phyloP scores from a whole-genome alignment of 1,140 invertebrate species.

The Leguminivora glycinivorella region DNA sequence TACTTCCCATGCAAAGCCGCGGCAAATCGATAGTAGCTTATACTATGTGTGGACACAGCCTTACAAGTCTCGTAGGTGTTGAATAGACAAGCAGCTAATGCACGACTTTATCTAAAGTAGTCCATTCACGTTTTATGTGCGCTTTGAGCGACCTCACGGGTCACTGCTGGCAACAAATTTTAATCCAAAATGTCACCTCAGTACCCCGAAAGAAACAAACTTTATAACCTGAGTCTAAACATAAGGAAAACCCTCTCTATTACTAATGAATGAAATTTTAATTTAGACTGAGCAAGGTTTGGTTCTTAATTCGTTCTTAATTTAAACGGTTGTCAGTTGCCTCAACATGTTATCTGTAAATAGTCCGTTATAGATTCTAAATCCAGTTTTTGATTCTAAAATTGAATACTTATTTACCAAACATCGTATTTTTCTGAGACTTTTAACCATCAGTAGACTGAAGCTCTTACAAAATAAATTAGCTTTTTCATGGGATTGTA shows the following conservation, averaged over 20 bases:
- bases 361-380: constrained; percentile 22
- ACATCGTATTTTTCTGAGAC: neutral
- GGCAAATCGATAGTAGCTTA: no score
- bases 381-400: constrained; percentile 23
- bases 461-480: neutral
- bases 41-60: no score
- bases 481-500: neutral
- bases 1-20: no score
- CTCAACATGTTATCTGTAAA: constrained; percentile 14
- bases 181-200: constrained; percentile 20
- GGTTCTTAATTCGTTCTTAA: neutral
- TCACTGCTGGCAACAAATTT: constrained; percentile 16
- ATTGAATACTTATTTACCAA: neutral
- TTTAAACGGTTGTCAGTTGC: neutral
- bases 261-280: neutral
- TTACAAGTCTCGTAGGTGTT: neutral
- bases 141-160: constrained; percentile 18
- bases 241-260: neutral
- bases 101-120: constrained; percentile 24
- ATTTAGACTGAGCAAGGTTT: neutral
- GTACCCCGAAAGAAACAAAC: neutral
- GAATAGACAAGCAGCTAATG: constrained; percentile 23
- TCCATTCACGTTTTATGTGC: constrained; percentile 22
- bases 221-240: neutral
- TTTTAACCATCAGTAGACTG: neutral